A percentile compares a stretch with the other conserved stretches of the same genome.
phyloP scores from a whole-genome alignment of 2,888 invertebrate genomes.

The Craniophora ligustri region DNA sequence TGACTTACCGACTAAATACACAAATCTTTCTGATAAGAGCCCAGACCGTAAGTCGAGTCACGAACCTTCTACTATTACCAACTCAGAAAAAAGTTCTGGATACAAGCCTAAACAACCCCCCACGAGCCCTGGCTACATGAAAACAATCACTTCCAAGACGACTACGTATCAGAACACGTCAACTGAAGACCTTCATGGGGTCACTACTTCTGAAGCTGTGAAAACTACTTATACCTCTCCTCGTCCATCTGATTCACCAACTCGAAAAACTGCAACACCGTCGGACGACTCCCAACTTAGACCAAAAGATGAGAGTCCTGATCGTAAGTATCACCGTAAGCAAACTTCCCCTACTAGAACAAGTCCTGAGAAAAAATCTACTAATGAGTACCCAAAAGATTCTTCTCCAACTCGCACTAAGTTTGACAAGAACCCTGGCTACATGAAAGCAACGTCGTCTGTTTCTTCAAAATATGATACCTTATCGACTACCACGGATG shows the following conservation, averaged over 20 bases:
- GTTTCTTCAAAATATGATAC: conserved; percentile 30
- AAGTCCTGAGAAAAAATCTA: conserved; percentile 16
- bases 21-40: conserved; percentile 13
- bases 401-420: conserved; percentile 29
- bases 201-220: conserved; percentile 3
- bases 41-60: conserved; percentile 7
- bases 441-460: conserved; percentile 30
- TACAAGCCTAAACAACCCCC: conserved; percentile 25
- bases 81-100: conserved; percentile 13
- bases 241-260: conserved; percentile 20
- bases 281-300: conserved; percentile 6
- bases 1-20: background rate
- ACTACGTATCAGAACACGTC: conserved; percentile 34
- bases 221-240: conserved; percentile 19
- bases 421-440: conserved; percentile 18
- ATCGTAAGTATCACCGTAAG: conserved; percentile 1
- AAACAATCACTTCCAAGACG: conserved; percentile 37
- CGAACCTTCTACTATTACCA: conserved; percentile 1
- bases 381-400: conserved; percentile 18
- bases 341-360: conserved; percentile 15
- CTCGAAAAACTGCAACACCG: conserved; percentile 23
- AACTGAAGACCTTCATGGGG: conserved; percentile 28
- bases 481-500: conserved; percentile 13
- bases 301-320: conserved; percentile 9
- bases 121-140: conserved; percentile 21